Conservation (phyloP, 2,113 vertebrate genomes). For the Ciconia boyciana region DNA sequence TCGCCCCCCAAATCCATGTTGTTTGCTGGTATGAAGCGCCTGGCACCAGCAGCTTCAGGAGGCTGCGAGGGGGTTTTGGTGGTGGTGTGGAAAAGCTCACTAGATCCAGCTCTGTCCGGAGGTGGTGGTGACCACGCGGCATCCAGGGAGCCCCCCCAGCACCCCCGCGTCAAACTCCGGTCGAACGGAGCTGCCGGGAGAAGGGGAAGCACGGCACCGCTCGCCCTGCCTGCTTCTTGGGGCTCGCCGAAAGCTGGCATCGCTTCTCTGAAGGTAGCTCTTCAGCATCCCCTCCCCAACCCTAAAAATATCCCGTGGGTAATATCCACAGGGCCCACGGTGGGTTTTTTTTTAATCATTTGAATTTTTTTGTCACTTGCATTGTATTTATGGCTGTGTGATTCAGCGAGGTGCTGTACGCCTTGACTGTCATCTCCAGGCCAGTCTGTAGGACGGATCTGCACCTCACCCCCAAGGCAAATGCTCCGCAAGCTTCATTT, state of each 20-base stretch:
- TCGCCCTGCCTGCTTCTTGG: not conserved
- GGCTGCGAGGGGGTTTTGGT: not conserved
- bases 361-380: not conserved
- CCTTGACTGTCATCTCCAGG: not conserved
- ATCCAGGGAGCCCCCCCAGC: not conserved
- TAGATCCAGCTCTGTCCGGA: not conserved
- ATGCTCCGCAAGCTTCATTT: not conserved
- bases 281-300: not conserved
- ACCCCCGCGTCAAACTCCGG: not conserved
- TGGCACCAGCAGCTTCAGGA: not conserved
- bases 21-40: not conserved
- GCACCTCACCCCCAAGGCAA: not conserved
- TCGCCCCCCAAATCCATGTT: rapidly evolving
- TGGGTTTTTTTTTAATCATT: rapidly evolving
- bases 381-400: not conserved
- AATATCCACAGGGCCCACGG: rapidly evolving
- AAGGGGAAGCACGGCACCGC: rapidly evolving
- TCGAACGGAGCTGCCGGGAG: not conserved
- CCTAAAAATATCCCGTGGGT: not conserved
- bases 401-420: not conserved
- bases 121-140: not conserved
- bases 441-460: not conserved
- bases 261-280: not conserved
- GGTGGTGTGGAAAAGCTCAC: not conserved
- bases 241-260: not conserved